Conservation (phyloP, 2,113 vertebrate genomes). For the Zosterops japonicus region DNA sequence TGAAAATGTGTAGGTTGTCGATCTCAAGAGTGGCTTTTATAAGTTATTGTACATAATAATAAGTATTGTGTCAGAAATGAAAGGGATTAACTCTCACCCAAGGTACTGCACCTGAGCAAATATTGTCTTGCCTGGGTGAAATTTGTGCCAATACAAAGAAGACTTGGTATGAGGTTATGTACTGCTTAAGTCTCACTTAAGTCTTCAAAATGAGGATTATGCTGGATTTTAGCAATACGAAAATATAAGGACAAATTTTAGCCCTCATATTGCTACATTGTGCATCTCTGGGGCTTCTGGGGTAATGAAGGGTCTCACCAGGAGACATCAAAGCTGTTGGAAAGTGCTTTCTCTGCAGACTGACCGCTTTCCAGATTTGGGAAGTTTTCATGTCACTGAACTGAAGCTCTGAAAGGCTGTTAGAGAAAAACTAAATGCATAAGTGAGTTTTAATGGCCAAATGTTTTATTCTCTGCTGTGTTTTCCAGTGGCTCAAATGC, state of each 20-base stretch:
- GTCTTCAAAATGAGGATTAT: conserved; percentile 11
- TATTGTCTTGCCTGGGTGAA: conserved; percentile 68
- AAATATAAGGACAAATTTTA: neutral
- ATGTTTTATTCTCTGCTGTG: neutral
- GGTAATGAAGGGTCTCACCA: neutral
- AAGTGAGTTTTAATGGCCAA: neutral
- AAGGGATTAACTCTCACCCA: conserved; percentile 68
- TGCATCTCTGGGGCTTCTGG: neutral
- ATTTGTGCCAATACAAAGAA: conserved; percentile 61
- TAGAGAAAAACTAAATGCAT: neutral
- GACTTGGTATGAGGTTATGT: conserved; percentile 39
- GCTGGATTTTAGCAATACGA: neutral
- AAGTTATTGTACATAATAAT: conserved; percentile 63
- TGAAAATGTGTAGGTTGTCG: conserved; percentile 58
- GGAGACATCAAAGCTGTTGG: neutral
- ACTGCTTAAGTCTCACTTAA: conserved; percentile 53
- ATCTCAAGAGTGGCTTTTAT: conserved; percentile 63
- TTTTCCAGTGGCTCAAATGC: neutral
- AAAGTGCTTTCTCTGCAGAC: neutral
- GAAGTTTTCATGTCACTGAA: neutral
- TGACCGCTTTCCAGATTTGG: neutral
- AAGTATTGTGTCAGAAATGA: conserved; percentile 70
- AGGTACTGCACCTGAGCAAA: conserved; percentile 72
- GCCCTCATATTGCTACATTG: neutral
- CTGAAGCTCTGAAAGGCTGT: neutral